Conservation (phyloP, 1,140 invertebrate species). For the Liolophura sinensis region DNA sequence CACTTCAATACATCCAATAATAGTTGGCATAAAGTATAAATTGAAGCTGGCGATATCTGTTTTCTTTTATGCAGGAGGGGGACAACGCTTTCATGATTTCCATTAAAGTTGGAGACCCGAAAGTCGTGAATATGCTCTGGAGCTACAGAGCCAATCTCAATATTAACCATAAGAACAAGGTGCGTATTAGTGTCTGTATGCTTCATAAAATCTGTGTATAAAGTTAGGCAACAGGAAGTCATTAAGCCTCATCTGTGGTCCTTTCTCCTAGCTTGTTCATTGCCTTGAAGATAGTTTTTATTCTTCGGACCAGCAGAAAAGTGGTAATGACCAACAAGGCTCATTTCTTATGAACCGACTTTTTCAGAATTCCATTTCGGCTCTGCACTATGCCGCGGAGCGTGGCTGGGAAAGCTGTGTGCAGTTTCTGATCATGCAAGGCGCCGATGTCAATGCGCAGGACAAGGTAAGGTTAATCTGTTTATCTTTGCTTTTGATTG, state of each 20-base stretch:
- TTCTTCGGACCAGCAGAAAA: no score
- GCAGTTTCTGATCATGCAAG: conserved; percentile 27
- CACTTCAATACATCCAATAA: no score
- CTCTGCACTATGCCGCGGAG: conserved; percentile 28
- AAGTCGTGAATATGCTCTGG: conserved; percentile 31
- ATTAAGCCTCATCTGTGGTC: no score
- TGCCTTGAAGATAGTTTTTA: no score
- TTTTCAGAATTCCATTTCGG: conserved; percentile 22
- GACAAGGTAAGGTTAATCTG: no score
- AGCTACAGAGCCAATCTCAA: conserved; percentile 24
- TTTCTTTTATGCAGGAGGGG: conserved; percentile 23
- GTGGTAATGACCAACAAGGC: no score
- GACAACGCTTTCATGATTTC: conserved; percentile 34
- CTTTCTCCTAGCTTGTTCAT: no score
- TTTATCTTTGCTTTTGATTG: no score
- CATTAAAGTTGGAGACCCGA: conserved; percentile 26
- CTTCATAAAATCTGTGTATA: no score
- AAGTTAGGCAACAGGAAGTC: no score
- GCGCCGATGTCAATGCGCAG: conserved; percentile 18
- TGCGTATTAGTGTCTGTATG: conserved; percentile 4
- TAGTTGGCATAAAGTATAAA: no score
- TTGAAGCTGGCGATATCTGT: not conserved
- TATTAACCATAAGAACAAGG: conserved; percentile 31
- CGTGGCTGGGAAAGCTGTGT: conserved; percentile 32
- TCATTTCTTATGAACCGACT: no score